Evolutionary conservation across 2,113 vertebrate species (phyloP), one percentile per base, ranked within the genome.

Genomic region (Paramisgurnus dabryanus): DNA sequence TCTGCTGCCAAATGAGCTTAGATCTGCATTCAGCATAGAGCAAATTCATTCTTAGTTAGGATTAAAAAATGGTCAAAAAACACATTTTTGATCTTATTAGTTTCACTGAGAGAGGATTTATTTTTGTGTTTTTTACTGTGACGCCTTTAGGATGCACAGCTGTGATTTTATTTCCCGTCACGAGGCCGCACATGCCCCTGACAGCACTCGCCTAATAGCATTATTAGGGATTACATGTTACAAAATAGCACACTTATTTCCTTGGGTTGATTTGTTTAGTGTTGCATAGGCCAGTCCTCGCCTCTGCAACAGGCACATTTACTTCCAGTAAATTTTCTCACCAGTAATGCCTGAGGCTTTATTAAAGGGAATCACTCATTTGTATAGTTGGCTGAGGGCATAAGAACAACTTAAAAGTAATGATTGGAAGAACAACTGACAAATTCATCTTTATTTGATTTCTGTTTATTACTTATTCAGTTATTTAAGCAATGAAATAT

Each of bases 171-270:
- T 41, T 79, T 65, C 43, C 50, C 60, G 81, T 18, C 47, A 76
- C 60, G 65, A 76, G 74, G 45, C 47, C 5, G 61, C 60, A 18
- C 79, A 78, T 82, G 68, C 82, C 63, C 53, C 64, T 49, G 64
- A 47, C 72, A 80, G 40, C 82, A 47, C 34, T 53, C 58, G 67
- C 40, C 80, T 89, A 89, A 91, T 77, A 86, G 85, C 83, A 89
- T 90, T 91, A 89, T 81, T 60, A 84, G 85, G 82, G 88, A 89
- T 90, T 90, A 85, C 71, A 73, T 83, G 60, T 88, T 83, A 80
- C 58, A 87, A 85, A 88, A 80, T 83, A 67, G 75, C 40, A 43
- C 67, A 72, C 76, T 88, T 82, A 86, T 89, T 53, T 87, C 80
- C 83, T 78, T 80, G 86, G 88, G 81, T 70, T 80, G 18, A 72